Evolutionary conservation across 2,113 vertebrate species (phyloP), one percentile per base, ranked within the genome.

Genomic region (Progne subis): DNA sequence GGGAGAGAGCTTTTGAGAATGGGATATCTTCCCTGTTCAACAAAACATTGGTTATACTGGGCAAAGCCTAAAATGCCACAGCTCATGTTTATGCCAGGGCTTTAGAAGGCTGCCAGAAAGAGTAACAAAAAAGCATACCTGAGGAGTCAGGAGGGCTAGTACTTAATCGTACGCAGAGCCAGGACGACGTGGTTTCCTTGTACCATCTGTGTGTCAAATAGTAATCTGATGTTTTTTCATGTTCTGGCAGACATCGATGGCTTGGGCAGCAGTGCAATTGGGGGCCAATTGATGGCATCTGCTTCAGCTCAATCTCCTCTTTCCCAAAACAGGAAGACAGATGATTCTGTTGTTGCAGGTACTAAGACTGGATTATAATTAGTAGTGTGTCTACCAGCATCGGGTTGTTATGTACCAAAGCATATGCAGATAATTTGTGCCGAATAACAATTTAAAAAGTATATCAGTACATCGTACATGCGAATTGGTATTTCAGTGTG

Each of bases 181-280:
- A 21, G 52, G 55, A 88, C 32, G 50, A 80, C 19, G 23, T 83
- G n/a, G 13, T 92, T 90, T 75, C 14, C 21, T 67, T 59, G 5
- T 32, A 68, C 37, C 23, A 14, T 67, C 32, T 71, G 9, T 84
- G 37, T 75, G 64, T 63, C 2, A 2, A 34, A 49, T 53, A 60
- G 28, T 88, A 76, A 84, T 87, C 34, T 47, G 10, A 41, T 70
- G 8, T 5, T 79, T 94, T 90, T 78, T 76, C 21, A 96, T 69
- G 23, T 94, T 75, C 92, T 79, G 91, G 26, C 97, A 99, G 99
- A 99, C 61, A 99, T 99, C 0, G 99, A 99, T 11, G 99, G 99
- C 32, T 98, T 99, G 95, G 99, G 99, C 95, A 99, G 99, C 98
- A 99, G 99, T 76, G 98, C 98, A 1, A 98, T 99, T 8, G 99